Evolutionary conservation across 2,797 vertebrate genomes (phyloP).

Genomic region (Arrhamphus sclerolepis): DNA sequence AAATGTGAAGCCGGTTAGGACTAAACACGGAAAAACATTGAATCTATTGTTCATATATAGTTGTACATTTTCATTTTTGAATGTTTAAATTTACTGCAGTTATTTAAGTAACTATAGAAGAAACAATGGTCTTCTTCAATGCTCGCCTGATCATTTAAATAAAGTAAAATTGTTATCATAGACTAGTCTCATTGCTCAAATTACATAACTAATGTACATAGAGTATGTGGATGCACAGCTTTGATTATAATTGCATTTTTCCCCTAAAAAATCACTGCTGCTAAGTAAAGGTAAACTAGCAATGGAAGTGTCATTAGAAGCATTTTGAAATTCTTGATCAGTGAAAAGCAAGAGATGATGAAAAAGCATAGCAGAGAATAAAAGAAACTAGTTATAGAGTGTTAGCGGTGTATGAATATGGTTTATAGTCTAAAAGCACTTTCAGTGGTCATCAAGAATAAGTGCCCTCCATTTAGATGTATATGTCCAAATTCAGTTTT

Average conservation of each 20-base stretch:
- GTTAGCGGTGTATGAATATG: too few relatives aligned
- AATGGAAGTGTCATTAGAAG: too few relatives aligned
- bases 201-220: background rate
- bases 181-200: constrained; percentile 25
- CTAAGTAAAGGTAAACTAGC: too few relatives aligned
- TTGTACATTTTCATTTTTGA: constrained; percentile 81
- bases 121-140: constrained; percentile 70
- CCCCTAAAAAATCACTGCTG: too few relatives aligned
- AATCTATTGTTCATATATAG: constrained; percentile 62
- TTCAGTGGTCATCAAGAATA: too few relatives aligned
- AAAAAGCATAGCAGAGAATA: too few relatives aligned
- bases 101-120: constrained; percentile 80
- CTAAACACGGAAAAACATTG: constrained; percentile 52
- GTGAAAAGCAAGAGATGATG: too few relatives aligned
- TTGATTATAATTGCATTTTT: background rate
- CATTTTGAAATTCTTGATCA: too few relatives aligned
- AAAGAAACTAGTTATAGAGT: too few relatives aligned
- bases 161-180: constrained; percentile 77
- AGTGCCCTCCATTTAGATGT: too few relatives aligned
- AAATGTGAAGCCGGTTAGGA: constrained; percentile 53
- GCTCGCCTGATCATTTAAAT: constrained; percentile 82
- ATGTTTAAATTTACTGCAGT: constrained; percentile 75
- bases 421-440: too few relatives aligned
- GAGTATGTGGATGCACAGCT: background rate
- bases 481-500: too few relatives aligned